A percentile compares a stretch with the other conserved stretches of the same genome.
Evolutionary conservation across 2,797 vertebrate genomes (phyloP).

Genomic region (Paguma larvata): DNA sequence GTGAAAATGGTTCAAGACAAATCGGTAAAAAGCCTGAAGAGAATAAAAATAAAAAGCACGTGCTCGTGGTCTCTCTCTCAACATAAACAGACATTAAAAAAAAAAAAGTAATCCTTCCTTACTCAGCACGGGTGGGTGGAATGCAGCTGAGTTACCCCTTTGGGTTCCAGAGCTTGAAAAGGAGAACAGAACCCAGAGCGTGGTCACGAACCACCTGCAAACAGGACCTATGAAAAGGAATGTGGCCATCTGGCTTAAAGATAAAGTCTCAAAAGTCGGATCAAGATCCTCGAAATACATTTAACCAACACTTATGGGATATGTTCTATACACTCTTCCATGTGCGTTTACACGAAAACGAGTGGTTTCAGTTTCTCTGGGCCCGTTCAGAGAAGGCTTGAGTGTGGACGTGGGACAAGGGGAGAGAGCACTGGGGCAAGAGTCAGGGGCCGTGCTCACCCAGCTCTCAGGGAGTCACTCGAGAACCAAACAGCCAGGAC

Average conservation of each 20-base stretch:
- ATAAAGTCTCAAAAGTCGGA: neutral
- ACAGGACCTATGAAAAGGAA: neutral
- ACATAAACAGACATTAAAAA: no score
- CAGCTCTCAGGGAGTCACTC: fast-evolving
- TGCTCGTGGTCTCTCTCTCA: no score
- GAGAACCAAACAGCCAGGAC: neutral
- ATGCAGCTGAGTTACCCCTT: neutral
- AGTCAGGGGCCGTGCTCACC: neutral
- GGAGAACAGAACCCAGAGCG: neutral
- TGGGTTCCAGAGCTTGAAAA: conserved; percentile 18
- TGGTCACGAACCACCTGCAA: neutral
- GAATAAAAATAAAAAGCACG: neutral
- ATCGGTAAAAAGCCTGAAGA: neutral
- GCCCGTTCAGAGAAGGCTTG: neutral
- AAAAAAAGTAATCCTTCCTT: neutral
- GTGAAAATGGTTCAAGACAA: neutral
- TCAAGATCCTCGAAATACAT: conserved; percentile 40
- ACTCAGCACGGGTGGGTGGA: neutral
- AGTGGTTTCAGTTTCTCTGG: neutral
- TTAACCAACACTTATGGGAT: neutral
- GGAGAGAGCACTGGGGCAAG: neutral
- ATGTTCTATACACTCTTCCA: no score
- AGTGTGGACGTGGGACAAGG: fast-evolving
- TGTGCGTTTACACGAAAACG: neutral
- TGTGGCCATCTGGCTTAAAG: neutral